These are phyloP conservation scores for Enteromius fasciolatus DNA, from an alignment of 2,797 vertebrate genomes.

Conservation along the genomic window DNA sequence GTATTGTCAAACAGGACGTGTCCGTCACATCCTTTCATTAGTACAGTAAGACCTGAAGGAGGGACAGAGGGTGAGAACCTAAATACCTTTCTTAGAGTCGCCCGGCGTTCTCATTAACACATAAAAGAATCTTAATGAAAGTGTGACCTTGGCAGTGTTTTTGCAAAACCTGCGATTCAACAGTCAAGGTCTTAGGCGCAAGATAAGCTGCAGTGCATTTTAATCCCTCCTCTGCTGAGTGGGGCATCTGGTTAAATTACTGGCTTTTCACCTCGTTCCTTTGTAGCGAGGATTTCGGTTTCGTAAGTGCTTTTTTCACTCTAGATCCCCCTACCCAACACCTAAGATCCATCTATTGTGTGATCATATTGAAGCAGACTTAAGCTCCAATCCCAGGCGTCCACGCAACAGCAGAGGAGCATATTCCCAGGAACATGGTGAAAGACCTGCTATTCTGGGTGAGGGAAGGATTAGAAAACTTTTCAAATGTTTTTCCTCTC, in stretches of 20 bases:
- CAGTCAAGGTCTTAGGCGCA: slow-evolving; percentile 76
- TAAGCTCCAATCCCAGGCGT: slow-evolving; percentile 73
- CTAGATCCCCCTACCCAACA: slow-evolving; percentile 57
- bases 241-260: slow-evolving; percentile 81
- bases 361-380: slow-evolving; percentile 72
- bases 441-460: slow-evolving; percentile 67
- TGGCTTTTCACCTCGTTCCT: slow-evolving; percentile 76
- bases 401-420: slow-evolving; percentile 67
- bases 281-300: slow-evolving; percentile 77
- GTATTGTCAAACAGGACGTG: slow-evolving; percentile 20
- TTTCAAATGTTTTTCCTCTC: slow-evolving; percentile 59
- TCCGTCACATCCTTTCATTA: slow-evolving; percentile 43
- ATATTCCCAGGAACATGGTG: slow-evolving; percentile 67
- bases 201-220: slow-evolving; percentile 79
- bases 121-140: slow-evolving; percentile 75
- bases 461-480: slow-evolving; percentile 68
- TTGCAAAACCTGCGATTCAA: slow-evolving; percentile 77
- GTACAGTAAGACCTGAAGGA: slow-evolving; percentile 58
- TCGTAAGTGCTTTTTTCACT: slow-evolving; percentile 70
- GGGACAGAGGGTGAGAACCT: slow-evolving; percentile 60
- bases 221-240: slow-evolving; percentile 82
- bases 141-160: slow-evolving; percentile 77
- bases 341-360: slow-evolving; percentile 76
- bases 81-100: slow-evolving; percentile 61
- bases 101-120: slow-evolving; percentile 74